phyloP scores from a whole-genome alignment of 2,113 vertebrate species.

The Alligator mississippiensis region DNA sequence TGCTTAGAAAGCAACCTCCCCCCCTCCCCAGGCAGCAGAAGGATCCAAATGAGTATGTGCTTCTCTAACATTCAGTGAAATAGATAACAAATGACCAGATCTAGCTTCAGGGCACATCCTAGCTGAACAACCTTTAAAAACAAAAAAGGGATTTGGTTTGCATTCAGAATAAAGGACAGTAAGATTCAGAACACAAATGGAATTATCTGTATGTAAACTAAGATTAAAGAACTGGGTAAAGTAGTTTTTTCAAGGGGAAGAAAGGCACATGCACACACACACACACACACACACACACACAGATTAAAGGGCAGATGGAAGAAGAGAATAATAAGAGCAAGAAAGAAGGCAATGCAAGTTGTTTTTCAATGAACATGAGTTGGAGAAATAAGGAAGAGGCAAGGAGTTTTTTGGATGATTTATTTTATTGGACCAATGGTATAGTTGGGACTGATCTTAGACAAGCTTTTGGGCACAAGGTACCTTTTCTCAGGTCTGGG shows the following conservation, averaged over 20 bases:
- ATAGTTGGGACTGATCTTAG: no score
- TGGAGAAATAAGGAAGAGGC: not conserved
- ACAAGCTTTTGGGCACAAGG: no score
- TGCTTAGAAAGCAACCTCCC: not conserved
- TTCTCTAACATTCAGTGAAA: not conserved
- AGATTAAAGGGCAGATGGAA: not conserved
- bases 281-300: no score
- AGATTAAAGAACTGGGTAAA: not conserved
- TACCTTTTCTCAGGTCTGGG: no score
- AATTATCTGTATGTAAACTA: not conserved
- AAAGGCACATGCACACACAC: not conserved
- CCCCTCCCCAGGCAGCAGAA: not conserved
- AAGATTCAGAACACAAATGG: not conserved
- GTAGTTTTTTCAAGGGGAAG: not conserved
- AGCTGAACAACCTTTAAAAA: not conserved
- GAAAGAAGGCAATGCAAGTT: not conserved
- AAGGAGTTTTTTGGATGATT: no score
- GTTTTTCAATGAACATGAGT: not conserved
- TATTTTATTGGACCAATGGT: no score
- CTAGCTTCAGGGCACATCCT: not conserved
- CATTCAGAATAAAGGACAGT: not conserved
- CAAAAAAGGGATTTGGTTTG: not conserved
- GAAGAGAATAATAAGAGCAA: not conserved
- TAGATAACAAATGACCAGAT: not conserved
- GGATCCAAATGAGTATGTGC: not conserved